phyloP scores from a whole-genome alignment of 2,113 vertebrate species.

The Otus sunia region DNA sequence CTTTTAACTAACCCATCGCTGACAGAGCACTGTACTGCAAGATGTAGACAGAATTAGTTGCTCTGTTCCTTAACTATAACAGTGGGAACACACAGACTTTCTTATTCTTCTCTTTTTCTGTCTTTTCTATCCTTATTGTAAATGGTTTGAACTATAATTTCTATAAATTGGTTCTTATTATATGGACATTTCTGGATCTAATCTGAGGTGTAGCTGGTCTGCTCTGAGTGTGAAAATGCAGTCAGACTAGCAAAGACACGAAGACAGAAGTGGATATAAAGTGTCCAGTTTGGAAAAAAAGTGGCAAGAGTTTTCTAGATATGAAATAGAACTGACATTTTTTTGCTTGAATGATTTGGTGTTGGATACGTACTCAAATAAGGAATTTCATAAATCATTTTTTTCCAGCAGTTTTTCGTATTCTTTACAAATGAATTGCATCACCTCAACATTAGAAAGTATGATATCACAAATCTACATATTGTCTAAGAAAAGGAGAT shows the following conservation, averaged over 20 bases:
- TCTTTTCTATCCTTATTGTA: background rate
- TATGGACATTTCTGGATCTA: background rate
- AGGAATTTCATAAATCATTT: background rate
- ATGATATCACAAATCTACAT: background rate
- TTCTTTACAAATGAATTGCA: background rate
- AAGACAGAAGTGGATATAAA: background rate
- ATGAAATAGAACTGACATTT: background rate
- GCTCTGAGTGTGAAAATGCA: background rate
- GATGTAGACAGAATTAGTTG: background rate
- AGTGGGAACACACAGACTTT: background rate
- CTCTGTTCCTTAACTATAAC: background rate
- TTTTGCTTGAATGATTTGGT: background rate
- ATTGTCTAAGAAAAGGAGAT: background rate
- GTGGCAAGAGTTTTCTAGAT: background rate
- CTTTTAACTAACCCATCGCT: background rate
- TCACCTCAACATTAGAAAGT: background rate
- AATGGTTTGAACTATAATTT: background rate
- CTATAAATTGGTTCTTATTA: background rate
- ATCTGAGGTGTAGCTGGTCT: background rate
- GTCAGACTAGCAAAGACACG: background rate
- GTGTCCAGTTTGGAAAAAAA: background rate
- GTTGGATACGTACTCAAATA: background rate
- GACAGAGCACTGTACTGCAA: background rate
- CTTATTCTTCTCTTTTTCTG: background rate
- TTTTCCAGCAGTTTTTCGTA: background rate